phyloP scores from a whole-genome alignment of 2,113 vertebrate genomes.

The Poecilia latipinna region DNA sequence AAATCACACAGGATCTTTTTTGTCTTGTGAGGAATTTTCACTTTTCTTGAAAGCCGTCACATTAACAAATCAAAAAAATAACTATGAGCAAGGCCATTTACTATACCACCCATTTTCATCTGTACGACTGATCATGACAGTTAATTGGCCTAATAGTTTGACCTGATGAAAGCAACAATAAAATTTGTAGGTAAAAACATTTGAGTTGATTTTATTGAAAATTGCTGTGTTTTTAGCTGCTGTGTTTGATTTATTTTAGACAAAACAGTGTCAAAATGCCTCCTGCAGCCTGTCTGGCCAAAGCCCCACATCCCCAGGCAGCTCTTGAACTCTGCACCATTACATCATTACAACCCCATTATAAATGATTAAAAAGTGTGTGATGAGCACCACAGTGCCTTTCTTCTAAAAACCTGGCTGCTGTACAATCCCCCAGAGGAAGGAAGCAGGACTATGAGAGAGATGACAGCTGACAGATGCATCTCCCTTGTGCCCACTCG shows the following conservation, averaged over 20 bases:
- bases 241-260: conserved; percentile 39
- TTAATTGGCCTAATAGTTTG: too few relatives aligned
- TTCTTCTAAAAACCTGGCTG: conserved; percentile 65
- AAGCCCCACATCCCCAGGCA: conserved; percentile 45
- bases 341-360: conserved; percentile 39
- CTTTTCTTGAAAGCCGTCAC: too few relatives aligned
- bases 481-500: conserved; percentile 53
- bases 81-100: too few relatives aligned
- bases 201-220: too few relatives aligned
- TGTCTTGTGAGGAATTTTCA: too few relatives aligned
- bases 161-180: too few relatives aligned
- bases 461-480: conserved; percentile 72
- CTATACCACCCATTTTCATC: too few relatives aligned
- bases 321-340: conserved; percentile 33
- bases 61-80: too few relatives aligned
- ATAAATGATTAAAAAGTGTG: conserved; percentile 57
- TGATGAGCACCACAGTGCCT: conserved; percentile 64
- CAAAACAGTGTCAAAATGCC: conserved; percentile 32
- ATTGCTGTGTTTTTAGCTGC: not conserved
- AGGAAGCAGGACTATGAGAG: conserved; percentile 58
- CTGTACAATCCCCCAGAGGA: conserved; percentile 47
- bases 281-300: conserved; percentile 50
- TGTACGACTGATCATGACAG: too few relatives aligned
- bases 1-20: too few relatives aligned
- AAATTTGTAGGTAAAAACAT: too few relatives aligned